Evolutionary conservation across 2,888 invertebrate genomes (phyloP).

Genomic region (Drosophila anomalata): DNA sequence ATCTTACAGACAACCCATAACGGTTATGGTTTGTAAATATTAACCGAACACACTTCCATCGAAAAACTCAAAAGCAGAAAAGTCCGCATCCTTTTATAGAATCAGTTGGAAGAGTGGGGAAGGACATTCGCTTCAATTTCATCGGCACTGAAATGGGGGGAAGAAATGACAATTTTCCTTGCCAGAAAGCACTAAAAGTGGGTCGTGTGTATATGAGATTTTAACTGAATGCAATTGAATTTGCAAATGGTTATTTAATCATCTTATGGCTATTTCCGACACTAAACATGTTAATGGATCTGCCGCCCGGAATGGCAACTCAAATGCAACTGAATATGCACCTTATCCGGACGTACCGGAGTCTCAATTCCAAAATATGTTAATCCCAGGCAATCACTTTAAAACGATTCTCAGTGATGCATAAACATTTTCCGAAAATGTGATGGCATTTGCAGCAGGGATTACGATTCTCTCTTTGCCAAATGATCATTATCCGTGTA

Average conservation of each 20-base stretch:
- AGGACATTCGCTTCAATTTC: not conserved
- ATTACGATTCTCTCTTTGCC: constrained; percentile 18
- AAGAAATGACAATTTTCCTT: constrained; percentile 10
- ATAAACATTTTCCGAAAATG: not conserved
- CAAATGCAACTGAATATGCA: constrained; percentile 17
- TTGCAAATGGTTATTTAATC: constrained; percentile 21
- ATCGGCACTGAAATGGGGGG: not conserved
- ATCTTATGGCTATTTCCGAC: constrained; percentile 26
- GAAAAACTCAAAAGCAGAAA: not conserved
- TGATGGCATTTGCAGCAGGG: constrained; percentile 1
- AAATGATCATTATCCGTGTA: constrained; percentile 24
- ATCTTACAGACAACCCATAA: constrained; percentile 4
- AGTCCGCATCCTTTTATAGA: not conserved
- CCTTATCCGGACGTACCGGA: not conserved
- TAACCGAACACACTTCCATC: not conserved
- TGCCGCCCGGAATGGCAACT: not conserved
- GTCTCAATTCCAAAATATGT: constrained; percentile 16
- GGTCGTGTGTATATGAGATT: constrained; percentile 1
- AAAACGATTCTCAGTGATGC: constrained; percentile 14
- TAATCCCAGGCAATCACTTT: constrained; percentile 21
- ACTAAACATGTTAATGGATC: constrained; percentile 12
- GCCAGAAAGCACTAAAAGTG: constrained; percentile 21
- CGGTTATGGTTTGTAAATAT: constrained; percentile 30
- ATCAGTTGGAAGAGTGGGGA: not conserved
- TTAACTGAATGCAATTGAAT: constrained; percentile 1